These are phyloP conservation scores for Procambarus clarkii DNA, from an alignment of 1,140 invertebrate genomes.

Conservation along the genomic window DNA sequence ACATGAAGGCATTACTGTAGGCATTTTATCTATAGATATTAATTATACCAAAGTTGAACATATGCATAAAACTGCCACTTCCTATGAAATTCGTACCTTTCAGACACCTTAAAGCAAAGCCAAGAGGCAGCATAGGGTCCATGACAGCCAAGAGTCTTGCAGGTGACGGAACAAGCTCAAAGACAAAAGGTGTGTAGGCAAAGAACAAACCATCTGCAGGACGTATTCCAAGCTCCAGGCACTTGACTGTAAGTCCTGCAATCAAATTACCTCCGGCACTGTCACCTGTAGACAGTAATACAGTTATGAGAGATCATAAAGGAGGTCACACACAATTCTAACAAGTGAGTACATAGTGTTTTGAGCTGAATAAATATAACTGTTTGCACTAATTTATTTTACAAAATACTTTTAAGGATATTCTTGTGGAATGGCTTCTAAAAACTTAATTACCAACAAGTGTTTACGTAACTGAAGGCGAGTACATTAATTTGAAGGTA, in stretches of 20 bases:
- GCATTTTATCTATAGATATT: too few relatives aligned
- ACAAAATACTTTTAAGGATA: too few relatives aligned
- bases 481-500: too few relatives aligned
- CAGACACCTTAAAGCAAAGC: constrained; percentile 90
- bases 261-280: constrained; percentile 96
- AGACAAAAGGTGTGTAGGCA: constrained; percentile 86
- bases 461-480: too few relatives aligned
- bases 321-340: neutral
- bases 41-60: too few relatives aligned
- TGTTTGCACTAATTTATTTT: too few relatives aligned
- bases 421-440: too few relatives aligned
- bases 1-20: too few relatives aligned
- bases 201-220: constrained; percentile 91
- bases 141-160: constrained; percentile 93
- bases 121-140: constrained; percentile 96
- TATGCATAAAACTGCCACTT: too few relatives aligned
- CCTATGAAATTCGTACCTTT: constrained; percentile 37
- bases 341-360: neutral
- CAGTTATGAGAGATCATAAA: neutral
- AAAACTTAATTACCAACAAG: too few relatives aligned
- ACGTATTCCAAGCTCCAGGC: constrained; percentile 85
- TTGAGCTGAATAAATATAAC: too few relatives aligned
- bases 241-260: constrained; percentile 85
- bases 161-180: constrained; percentile 93
- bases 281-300: constrained; percentile 83